Conservation (phyloP, 2,888 invertebrate genomes). For the Harmothoe impar region DNA sequence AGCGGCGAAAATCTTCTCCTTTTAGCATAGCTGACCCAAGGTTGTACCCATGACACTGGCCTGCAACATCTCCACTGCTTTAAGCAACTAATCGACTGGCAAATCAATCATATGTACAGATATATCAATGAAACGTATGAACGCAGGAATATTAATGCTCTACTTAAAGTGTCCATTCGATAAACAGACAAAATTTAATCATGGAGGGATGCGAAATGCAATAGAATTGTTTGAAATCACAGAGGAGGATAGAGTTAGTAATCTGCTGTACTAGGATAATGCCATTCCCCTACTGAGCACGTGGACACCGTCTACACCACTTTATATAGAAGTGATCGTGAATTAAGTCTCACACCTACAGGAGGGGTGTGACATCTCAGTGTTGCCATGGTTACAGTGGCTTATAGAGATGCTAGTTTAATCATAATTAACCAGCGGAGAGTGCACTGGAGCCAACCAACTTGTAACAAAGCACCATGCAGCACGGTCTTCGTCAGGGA, state of each 20-base stretch:
- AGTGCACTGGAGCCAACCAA: slow-evolving; percentile 23
- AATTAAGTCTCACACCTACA: background rate
- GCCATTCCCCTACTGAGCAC: background rate
- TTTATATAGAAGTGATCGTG: background rate
- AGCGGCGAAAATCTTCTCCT: background rate
- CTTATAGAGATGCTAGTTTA: slow-evolving; percentile 14
- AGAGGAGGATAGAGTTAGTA: slow-evolving; percentile 18
- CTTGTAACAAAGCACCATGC: slow-evolving; percentile 57
- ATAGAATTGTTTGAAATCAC: background rate
- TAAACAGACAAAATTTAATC: background rate
- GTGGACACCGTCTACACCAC: background rate
- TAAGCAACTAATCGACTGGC: no score
- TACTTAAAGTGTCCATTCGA: background rate
- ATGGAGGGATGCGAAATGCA: background rate
- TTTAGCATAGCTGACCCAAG: background rate
- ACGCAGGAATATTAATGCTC: background rate
- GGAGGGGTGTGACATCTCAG: background rate
- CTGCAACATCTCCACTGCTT: no score
- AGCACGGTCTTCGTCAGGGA: slow-evolving; percentile 36
- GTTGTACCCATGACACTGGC: background rate
- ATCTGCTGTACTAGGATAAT: background rate
- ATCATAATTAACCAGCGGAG: slow-evolving; percentile 55
- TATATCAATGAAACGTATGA: no score
- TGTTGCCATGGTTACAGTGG: slow-evolving; percentile 18
- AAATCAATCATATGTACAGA: background rate